A percentile compares a stretch with the other conserved stretches of the same genome.
Conservation (phyloP, 1,140 invertebrate species). For the Drosophila ercepeae region DNA sequence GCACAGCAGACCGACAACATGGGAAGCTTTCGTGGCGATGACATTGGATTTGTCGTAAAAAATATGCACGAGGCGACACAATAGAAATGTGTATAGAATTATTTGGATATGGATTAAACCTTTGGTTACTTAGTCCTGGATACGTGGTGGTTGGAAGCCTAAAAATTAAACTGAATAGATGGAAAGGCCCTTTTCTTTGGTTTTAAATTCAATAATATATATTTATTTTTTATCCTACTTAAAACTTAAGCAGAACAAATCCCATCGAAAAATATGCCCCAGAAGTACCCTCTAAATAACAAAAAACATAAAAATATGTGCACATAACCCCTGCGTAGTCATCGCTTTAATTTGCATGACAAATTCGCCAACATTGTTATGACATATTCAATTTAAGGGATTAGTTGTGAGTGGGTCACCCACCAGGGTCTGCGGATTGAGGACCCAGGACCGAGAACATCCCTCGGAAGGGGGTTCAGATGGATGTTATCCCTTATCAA, state of each 20-base stretch:
- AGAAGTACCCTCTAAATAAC: slow-evolving; percentile 18
- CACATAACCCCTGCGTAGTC: slow-evolving; percentile 55
- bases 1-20: slow-evolving; percentile 49
- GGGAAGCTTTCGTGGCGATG: slow-evolving; percentile 68
- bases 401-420: slow-evolving; percentile 59
- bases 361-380: slow-evolving; percentile 80
- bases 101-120: slow-evolving; percentile 17
- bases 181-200: no score
- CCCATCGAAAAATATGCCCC: background rate
- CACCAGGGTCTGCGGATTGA: background rate
- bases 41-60: slow-evolving; percentile 77
- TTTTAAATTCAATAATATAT: background rate
- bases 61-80: slow-evolving; percentile 43
- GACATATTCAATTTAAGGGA: slow-evolving; percentile 82
- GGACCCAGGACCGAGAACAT: background rate
- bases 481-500: slow-evolving; percentile 48
- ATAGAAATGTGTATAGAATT: slow-evolving; percentile 6
- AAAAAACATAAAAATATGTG: slow-evolving; percentile 29
- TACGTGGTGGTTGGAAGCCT: background rate
- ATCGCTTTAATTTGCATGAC: slow-evolving; percentile 82
- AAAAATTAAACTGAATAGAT: background rate
- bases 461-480: slow-evolving; percentile 1
- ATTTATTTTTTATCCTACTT: background rate
- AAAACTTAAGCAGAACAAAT: background rate
- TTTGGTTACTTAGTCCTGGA: slow-evolving; percentile 4